Evolutionary conservation across 2,888 invertebrate genomes (phyloP), one percentile per base, ranked within the genome.

Genomic region (Thereva unica): DNA sequence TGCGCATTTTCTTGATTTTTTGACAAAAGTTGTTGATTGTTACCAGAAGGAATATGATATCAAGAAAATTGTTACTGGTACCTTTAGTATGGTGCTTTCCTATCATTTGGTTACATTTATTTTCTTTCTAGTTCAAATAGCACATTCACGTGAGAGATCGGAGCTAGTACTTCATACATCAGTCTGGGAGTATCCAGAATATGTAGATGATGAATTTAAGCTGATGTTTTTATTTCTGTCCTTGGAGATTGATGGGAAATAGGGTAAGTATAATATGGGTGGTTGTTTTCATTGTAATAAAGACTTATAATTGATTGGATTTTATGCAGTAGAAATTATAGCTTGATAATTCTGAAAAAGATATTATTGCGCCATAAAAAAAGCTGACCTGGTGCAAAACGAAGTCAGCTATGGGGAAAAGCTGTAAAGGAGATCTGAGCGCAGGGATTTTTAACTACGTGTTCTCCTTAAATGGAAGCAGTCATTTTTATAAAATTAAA

Each of bases 101-200:
- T 4, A 6, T 42, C 4, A 38, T 10, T 12, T 47, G 40, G 40
- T 54, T 4, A 35, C 12, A n/a, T 40, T 64, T 50, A 35, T 52
- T 54, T 37, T 5, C 41, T 35, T 67, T 67, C 0, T 59, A 79
- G 78, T 73, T 57, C 74, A 76, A 69, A 73, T 80, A 23, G 74
- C 79, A 0, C 80, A 80, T 57, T 75, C 78, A 42, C 69, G 69
- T 0, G 67, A 70, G 0, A 71, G 77, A 45, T 68, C 72, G 3
- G 70, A 78, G 4, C 69, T 80, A 1, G 73, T 79, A 12, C 74
- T 74, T 0, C 67, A 72, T 12, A 72, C 75, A 0, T 74, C 75
- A 1, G 66, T 72, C 1, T 80, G 80, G 80, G 77, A 79, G 67
- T 79, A 75, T 68, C 78, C 79, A 0, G 70, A 73, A 41, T 70